These are phyloP conservation scores for Eupithecia vulgata DNA, from an alignment of 2,888 invertebrate genomes.

Conservation along the genomic window DNA sequence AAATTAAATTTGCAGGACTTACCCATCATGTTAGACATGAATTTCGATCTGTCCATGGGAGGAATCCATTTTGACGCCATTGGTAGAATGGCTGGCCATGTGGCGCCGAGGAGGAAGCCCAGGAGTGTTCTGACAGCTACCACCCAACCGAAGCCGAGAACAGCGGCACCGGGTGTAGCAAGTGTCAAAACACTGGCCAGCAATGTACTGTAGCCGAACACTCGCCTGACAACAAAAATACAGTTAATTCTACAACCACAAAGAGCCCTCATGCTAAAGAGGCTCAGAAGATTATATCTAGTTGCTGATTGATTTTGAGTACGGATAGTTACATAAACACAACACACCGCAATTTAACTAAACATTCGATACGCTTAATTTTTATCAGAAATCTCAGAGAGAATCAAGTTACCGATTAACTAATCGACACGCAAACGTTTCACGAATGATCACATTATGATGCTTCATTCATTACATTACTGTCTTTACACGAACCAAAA, in stretches of 20 bases:
- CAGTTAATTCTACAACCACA: constrained; percentile 1
- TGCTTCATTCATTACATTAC: constrained; percentile 31
- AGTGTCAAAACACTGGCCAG: constrained; percentile 92
- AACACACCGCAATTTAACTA: constrained; percentile 8
- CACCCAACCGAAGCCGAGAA: constrained; percentile 87
- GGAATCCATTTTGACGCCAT: constrained; percentile 98
- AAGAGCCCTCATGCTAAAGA: not conserved
- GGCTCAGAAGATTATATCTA: not conserved
- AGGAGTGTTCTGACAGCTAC: constrained; percentile 89
- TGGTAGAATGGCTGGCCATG: constrained; percentile 97
- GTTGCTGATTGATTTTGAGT: not conserved
- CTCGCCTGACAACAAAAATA: constrained; percentile 75
- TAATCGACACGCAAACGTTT: constrained; percentile 53
- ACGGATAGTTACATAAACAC: not conserved
- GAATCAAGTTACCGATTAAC: constrained; percentile 42
- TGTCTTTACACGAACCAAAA: constrained; percentile 8
- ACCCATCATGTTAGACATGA: constrained; percentile 97
- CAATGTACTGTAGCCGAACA: constrained; percentile 94
- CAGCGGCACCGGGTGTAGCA: constrained; percentile 90
- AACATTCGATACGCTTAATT: constrained; percentile 43
- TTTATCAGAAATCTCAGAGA: constrained; percentile 42
- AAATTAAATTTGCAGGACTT: constrained; percentile 53
- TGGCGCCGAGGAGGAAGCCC: constrained; percentile 92
- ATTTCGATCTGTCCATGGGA: constrained; percentile 95
- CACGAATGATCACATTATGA: constrained; percentile 47